phyloP scores from a whole-genome alignment of 2,888 invertebrate genomes.

The Iselma pallidipennis region DNA sequence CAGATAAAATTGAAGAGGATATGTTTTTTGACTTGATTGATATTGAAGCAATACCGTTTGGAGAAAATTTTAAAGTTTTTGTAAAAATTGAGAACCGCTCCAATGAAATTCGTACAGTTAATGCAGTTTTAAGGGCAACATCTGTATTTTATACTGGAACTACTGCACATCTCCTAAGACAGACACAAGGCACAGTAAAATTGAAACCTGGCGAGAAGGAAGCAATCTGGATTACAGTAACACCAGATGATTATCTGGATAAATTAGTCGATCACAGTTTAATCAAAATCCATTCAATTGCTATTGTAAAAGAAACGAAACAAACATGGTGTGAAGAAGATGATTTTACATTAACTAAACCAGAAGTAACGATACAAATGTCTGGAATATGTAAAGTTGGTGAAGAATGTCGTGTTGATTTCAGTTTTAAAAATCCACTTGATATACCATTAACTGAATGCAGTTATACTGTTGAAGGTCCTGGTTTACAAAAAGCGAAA shows the following conservation, averaged over 20 bases:
- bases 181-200: slow-evolving; percentile 64
- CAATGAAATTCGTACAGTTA: slow-evolving; percentile 65
- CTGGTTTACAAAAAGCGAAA: slow-evolving; percentile 66
- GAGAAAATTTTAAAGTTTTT: slow-evolving; percentile 68
- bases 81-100: slow-evolving; percentile 65
- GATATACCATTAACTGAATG: slow-evolving; percentile 66
- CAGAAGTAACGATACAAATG: slow-evolving; percentile 68
- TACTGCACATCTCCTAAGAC: slow-evolving; percentile 65
- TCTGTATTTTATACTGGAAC: slow-evolving; percentile 74
- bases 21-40: slow-evolving; percentile 69
- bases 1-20: slow-evolving; percentile 64
- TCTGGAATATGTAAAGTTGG: slow-evolving; percentile 60
- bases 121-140: slow-evolving; percentile 65
- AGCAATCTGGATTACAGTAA: slow-evolving; percentile 64
- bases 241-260: slow-evolving; percentile 69
- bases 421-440: slow-evolving; percentile 71
- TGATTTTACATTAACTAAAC: slow-evolving; percentile 71
- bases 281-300: slow-evolving; percentile 74
- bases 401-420: slow-evolving; percentile 61
- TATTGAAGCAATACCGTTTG: slow-evolving; percentile 67
- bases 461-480: slow-evolving; percentile 71
- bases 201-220: slow-evolving; percentile 67
- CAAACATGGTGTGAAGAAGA: slow-evolving; percentile 77
- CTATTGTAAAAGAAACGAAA: slow-evolving; percentile 71
- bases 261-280: slow-evolving; percentile 72